Evolutionary conservation across 2,888 invertebrate genomes (phyloP).

Genomic region (Dexiosoma caninum): DNA sequence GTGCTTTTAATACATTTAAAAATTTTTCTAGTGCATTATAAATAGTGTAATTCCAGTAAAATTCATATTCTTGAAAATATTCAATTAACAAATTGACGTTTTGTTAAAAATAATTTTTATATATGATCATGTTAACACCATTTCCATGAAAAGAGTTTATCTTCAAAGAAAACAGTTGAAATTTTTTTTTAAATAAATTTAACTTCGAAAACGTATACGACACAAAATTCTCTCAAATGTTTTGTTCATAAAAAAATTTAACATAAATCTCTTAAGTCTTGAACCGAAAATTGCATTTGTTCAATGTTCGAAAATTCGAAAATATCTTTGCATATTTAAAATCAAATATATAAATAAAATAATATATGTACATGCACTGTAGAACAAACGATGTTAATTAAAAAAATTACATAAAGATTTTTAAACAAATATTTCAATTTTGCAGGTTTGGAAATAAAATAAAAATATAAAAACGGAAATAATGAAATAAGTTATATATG

Average conservation of each 20-base stretch:
- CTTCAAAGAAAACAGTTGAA: not conserved
- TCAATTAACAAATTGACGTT: constrained; percentile 35
- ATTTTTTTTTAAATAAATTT: not conserved
- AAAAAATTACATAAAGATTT: not conserved
- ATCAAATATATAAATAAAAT: no score
- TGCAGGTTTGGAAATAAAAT: not conserved
- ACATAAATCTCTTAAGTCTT: not conserved
- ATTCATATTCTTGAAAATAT: constrained; percentile 17
- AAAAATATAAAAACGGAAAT: no score
- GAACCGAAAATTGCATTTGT: not conserved
- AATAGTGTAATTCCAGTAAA: constrained; percentile 37
- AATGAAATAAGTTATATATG: no score
- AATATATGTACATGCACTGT: not conserved
- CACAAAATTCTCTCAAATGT: not conserved
- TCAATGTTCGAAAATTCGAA: not conserved
- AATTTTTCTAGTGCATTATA: constrained; percentile 40
- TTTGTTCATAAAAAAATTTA: not conserved
- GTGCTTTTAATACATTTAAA: constrained; percentile 7
- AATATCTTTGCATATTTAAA: not conserved
- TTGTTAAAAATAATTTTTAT: not conserved
- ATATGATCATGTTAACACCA: not conserved
- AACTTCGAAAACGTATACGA: not conserved
- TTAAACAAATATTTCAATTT: not conserved
- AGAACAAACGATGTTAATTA: not conserved
- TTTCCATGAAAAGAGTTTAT: not conserved